These are phyloP conservation scores for Tauraco hartlaubi DNA, from an alignment of 2,797 vertebrate genomes.

Conservation along the genomic window DNA sequence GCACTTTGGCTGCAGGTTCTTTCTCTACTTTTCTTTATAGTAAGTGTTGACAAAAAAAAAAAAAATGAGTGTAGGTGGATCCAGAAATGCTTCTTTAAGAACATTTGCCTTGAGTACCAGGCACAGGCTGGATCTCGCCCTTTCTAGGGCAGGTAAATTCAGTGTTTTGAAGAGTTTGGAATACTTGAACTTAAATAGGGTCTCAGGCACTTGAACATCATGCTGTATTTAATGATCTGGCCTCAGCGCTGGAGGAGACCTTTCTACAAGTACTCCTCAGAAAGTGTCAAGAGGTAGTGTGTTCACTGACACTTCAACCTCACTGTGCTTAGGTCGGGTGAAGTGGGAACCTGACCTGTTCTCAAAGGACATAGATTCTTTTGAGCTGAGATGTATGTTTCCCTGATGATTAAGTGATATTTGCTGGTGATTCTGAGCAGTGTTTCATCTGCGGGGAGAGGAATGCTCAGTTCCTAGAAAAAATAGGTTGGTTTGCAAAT, in stretches of 20 bases:
- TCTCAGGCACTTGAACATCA: background rate
- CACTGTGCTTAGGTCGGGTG: background rate
- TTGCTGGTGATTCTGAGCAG: background rate
- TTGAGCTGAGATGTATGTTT: background rate
- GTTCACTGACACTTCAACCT: background rate
- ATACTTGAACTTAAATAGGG: background rate
- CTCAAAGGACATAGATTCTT: background rate
- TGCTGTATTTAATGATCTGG: background rate
- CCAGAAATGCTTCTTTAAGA: background rate
- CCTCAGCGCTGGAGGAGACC: background rate
- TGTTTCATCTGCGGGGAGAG: background rate
- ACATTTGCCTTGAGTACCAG: background rate
- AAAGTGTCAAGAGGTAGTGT: background rate
- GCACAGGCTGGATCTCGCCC: background rate
- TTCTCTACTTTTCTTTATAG: background rate
- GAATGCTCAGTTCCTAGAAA: background rate
- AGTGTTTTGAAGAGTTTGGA: background rate
- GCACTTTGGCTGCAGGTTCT: background rate
- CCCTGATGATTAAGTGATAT: background rate
- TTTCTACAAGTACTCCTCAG: fast-evolving
- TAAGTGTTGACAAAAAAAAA: background rate
- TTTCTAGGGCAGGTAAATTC: background rate
- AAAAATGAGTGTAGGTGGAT: background rate
- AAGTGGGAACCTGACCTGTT: background rate
- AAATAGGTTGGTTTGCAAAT: background rate